Base-by-base conservation (phyloP, 1,140 invertebrate genomes). In the Ctenoplectra terminalis region DNA sequence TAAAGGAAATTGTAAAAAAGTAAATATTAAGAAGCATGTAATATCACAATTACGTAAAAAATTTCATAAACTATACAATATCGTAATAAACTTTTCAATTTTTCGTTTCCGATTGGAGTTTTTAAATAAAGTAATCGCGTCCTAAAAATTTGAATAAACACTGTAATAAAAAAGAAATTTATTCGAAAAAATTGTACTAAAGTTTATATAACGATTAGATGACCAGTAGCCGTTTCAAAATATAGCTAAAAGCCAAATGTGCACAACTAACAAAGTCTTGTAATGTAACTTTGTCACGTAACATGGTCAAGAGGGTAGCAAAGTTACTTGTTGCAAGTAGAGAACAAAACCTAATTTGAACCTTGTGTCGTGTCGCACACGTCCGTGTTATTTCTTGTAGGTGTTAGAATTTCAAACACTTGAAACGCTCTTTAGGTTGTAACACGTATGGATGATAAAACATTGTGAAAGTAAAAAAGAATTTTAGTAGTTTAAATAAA, bases 271-370 rank as follows among this genome's bases (percentile, higher is more conserved):
- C 67, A n/a, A 70, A 70, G 23, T 70, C 31, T 31, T n/a, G 13
- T 52, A 23, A 54, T 52, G 13, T n/a, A 70, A 70, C 66, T 69
- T 52, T 17, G 20, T 69, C 46, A 31, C 48, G 48, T 70, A 70
- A 70, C 31, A 20, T 70, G 23, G 48, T 20, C 13, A 70, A 54
- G 46, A 69, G 46, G 1, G 13, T 34, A 37, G 29, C 67, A 54
- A 54, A 70, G 67, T 70, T 70, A 70, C 31, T 70, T 34, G 48
- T 29, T 40, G 60, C 60, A 40, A 63, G 34, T 37, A 20, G 17
- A 63, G 60, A 63, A 15, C 66, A n/a, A 69, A 69, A 69, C 29
- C 29, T 52, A 69, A 69, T 69, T 48, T 50, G 11, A 69, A 50
- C 26, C 46, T 50, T 29, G 26, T 34, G 66, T 26, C 8, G 34